Evolutionary conservation across 2,888 invertebrate species (phyloP).

Genomic region (Euproctis similis): DNA sequence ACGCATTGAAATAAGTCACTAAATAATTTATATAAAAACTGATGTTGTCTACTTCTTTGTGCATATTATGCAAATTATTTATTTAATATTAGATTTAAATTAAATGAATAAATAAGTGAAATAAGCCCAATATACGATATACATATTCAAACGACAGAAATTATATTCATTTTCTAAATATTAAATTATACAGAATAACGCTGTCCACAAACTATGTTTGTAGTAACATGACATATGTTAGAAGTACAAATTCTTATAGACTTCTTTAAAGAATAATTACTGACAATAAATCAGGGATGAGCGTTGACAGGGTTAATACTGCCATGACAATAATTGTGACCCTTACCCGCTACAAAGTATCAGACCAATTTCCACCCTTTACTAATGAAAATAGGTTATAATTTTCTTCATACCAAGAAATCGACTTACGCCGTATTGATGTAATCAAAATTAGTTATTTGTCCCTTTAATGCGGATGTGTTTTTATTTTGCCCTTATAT

Average conservation of each 20-base stretch:
- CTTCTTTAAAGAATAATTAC: slow-evolving; percentile 43
- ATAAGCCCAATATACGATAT: too few species aligned
- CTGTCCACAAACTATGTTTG: slow-evolving; percentile 31
- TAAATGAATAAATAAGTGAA: too few species aligned
- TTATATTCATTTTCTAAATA: too few species aligned
- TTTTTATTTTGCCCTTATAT: too few species aligned
- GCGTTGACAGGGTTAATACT: slow-evolving; percentile 58
- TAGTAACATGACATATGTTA: slow-evolving; percentile 37
- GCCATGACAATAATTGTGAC: slow-evolving; percentile 45
- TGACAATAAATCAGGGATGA: slow-evolving; percentile 58
- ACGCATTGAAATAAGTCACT: too few species aligned
- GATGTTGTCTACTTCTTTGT: too few species aligned
- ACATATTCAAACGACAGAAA: too few species aligned
- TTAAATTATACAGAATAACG: slow-evolving; percentile 19
- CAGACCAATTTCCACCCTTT: slow-evolving; percentile 16
- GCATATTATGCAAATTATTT: too few species aligned
- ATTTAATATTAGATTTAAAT: too few species aligned
- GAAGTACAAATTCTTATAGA: slow-evolving; percentile 21
- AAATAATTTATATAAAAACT: too few species aligned
- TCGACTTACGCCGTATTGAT: slow-evolving; percentile 3
- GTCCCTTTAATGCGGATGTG: slow-evolving; percentile 41
- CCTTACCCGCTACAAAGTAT: slow-evolving; percentile 31
- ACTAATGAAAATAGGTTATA: background rate
- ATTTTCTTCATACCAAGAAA: background rate
- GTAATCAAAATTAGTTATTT: slow-evolving; percentile 26